Evolutionary conservation across 2,113 vertebrate genomes (phyloP).

Genomic region (Montifringilla adamsi): DNA sequence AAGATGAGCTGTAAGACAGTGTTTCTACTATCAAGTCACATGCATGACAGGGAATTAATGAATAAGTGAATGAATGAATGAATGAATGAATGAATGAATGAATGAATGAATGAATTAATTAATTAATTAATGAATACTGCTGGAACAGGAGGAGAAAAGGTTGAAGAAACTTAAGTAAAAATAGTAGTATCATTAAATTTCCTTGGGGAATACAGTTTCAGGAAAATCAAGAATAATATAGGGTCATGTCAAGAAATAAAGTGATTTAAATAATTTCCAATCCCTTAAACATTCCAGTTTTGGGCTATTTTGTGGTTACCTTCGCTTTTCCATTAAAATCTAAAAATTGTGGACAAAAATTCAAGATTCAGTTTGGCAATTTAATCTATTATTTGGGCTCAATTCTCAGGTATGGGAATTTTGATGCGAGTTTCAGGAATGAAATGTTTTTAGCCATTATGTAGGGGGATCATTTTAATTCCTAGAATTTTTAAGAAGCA

Average conservation of each 20-base stretch:
- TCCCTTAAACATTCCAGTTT: not conserved
- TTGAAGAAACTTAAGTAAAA: not conserved
- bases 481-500: not conserved
- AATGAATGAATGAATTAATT: not conserved
- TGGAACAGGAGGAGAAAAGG: not conserved
- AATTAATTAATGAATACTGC: not conserved
- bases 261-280: not conserved
- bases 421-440: not conserved
- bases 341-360: not conserved
- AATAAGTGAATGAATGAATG: not conserved
- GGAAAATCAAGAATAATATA: not conserved
- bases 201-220: not conserved
- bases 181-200: not conserved
- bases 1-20: not conserved
- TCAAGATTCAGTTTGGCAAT: not conserved
- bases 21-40: not conserved
- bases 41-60: not conserved
- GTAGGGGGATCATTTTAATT: not conserved
- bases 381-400: not conserved
- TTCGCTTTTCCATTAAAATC: not conserved
- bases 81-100: not conserved
- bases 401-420: not conserved
- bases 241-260: not conserved
- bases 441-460: not conserved
- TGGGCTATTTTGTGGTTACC: not conserved